A percentile compares a stretch with the other conserved stretches of the same genome.
These are phyloP conservation scores for Brachionus rubens DNA, from an alignment of 1,140 invertebrate genomes.

Conservation along the genomic window DNA sequence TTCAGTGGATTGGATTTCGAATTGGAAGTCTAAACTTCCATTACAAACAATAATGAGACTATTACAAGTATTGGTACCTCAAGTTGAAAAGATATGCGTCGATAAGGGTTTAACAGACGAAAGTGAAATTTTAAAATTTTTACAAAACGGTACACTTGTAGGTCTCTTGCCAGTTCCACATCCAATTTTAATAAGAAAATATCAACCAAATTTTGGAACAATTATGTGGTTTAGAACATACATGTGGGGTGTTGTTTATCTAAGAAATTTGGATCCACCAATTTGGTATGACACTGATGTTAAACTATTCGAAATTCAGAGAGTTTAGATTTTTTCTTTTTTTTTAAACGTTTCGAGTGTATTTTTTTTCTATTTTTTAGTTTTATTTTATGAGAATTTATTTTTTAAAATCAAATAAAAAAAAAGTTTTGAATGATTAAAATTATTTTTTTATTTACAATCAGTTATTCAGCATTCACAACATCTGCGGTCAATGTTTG, in stretches of 20 bases:
- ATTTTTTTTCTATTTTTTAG: neutral
- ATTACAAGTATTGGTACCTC: constrained; percentile 94
- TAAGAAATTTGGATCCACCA: constrained; percentile 95
- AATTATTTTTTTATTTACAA: too few species aligned
- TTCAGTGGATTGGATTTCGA: constrained; percentile 64
- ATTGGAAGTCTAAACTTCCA: constrained; percentile 94
- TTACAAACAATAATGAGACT: constrained; percentile 97
- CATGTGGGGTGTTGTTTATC: constrained; percentile 98
- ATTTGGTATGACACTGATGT: constrained; percentile 99
- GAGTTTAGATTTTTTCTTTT: too few species aligned
- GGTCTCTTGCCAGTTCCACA: constrained; percentile 96
- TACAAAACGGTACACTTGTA: constrained; percentile 96
- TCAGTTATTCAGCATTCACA: too few species aligned
- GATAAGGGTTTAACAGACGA: constrained; percentile 99
- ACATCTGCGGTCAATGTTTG: too few species aligned
- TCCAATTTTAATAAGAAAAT: constrained; percentile 96
- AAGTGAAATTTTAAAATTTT: constrained; percentile 95
- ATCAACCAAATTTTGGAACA: constrained; percentile 95
- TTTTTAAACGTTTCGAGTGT: too few species aligned
- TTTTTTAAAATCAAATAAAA: too few species aligned
- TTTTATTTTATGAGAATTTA: neutral
- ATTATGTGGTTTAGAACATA: constrained; percentile 98
- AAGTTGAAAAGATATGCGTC: constrained; percentile 99
- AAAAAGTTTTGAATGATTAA: too few species aligned
- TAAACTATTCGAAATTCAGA: constrained; percentile 79